Evolutionary conservation across 2,113 vertebrate genomes (phyloP).

Genomic region (Hippocampus comes): DNA sequence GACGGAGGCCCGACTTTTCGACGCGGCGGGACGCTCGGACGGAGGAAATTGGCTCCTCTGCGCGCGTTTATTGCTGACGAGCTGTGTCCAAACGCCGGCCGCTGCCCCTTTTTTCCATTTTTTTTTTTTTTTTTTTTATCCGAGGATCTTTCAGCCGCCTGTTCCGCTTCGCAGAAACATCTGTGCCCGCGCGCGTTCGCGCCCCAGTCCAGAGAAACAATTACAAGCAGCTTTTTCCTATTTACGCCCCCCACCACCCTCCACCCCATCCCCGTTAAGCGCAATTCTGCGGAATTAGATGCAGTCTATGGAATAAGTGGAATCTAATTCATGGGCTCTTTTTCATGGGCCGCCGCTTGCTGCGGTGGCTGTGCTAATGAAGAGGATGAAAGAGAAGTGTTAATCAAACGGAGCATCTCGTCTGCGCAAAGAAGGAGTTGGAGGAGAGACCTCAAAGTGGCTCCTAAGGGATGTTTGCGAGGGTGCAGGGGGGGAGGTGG

Average conservation of each 20-base stretch:
- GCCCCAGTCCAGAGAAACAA: conserved; percentile 47
- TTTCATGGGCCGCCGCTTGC: conserved; percentile 32
- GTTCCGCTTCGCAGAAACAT: conserved; percentile 44
- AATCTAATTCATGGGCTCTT: conserved; percentile 60
- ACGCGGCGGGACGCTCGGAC: conserved; percentile 48
- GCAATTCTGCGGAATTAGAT: conserved; percentile 53
- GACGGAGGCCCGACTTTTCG: conserved; percentile 57
- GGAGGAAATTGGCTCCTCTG: conserved; percentile 66
- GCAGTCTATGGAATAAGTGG: conserved; percentile 54
- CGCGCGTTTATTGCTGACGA: conserved; percentile 53
- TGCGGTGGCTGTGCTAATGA: conserved; percentile 57
- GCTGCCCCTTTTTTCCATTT: conserved; percentile 8
- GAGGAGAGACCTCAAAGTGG: conserved; percentile 41
- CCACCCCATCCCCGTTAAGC: conserved; percentile 13
- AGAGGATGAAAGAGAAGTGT: conserved; percentile 66
- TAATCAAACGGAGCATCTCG: conserved; percentile 66
- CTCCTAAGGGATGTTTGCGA: conserved; percentile 34
- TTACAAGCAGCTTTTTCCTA: conserved; percentile 60
- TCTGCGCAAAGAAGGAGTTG: conserved; percentile 49
- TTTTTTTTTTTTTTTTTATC: conserved; percentile 26
- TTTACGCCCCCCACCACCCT: conserved; percentile 37
- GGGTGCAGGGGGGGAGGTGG: not conserved
- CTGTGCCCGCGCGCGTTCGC: conserved; percentile 25
- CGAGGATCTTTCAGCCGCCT: conserved; percentile 20
- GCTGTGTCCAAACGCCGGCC: conserved; percentile 20